Evolutionary conservation across 1,140 invertebrate species (phyloP).

Genomic region (Cataglyphis hispanica): DNA sequence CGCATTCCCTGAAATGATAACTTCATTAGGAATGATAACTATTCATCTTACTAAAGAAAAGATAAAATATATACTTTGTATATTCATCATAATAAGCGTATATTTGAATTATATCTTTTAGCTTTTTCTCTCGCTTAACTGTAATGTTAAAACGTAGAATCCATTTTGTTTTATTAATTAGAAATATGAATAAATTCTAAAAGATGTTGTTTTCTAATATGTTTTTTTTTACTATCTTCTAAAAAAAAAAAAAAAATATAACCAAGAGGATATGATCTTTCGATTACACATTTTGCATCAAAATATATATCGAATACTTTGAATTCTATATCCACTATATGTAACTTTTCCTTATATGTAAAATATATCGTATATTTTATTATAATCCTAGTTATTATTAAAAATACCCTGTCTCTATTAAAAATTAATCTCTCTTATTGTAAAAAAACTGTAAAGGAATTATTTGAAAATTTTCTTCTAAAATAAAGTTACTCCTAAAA

Average conservation of each 20-base stretch:
- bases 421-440: background rate
- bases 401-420: background rate
- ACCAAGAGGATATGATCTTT: background rate
- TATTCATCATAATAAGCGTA: constrained; percentile 9
- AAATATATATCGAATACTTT: background rate
- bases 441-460: background rate
- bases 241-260: background rate
- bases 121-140: background rate
- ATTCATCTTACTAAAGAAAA: background rate
- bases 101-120: background rate
- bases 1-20: constrained; percentile 87
- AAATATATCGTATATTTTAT: background rate
- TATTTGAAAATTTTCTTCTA: background rate
- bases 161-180: background rate
- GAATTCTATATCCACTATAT: background rate
- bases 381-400: background rate
- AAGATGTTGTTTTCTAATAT: background rate
- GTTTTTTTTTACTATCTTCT: too few species aligned
- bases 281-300: background rate
- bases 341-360: too few species aligned
- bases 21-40: constrained; percentile 27
- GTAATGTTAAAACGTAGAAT: background rate
- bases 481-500: background rate
- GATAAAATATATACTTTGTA: background rate
- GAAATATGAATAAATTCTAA: background rate